Evolutionary conservation across 2,113 vertebrate species (phyloP).

Genomic region (Caranx melampygus): DNA sequence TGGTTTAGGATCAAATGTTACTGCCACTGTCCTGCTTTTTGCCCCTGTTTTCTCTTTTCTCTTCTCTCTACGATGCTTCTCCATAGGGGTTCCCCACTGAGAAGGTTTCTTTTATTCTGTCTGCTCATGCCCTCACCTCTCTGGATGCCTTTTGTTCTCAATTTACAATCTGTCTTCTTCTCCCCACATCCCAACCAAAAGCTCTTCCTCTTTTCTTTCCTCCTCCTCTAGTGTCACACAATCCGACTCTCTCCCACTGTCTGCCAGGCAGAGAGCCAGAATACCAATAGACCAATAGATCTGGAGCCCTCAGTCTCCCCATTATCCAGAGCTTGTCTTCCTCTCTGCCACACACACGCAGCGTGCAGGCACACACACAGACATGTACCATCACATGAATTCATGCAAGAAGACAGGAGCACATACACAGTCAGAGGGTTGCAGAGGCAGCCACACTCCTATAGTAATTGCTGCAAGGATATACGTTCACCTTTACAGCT

Average conservation of each 20-base stretch:
- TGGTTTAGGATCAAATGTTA: slow-evolving; percentile 20
- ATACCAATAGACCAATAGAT: slow-evolving; percentile 51
- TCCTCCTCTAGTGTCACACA: slow-evolving; percentile 28
- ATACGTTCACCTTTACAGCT: background rate
- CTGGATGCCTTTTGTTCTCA: slow-evolving; percentile 11
- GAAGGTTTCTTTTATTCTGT: background rate
- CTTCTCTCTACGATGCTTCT: background rate
- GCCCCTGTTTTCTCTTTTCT: background rate
- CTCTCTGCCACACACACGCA: slow-evolving; percentile 4
- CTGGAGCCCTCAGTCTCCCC: slow-evolving; percentile 18
- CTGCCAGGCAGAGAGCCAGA: slow-evolving; percentile 33
- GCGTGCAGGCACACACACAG: background rate
- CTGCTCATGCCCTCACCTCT: slow-evolving; percentile 7
- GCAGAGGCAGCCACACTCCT: background rate
- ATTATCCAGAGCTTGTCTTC: slow-evolving; percentile 36
- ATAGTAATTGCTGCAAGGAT: background rate
- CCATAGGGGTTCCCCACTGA: background rate
- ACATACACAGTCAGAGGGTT: background rate
- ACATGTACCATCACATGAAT: slow-evolving; percentile 21
- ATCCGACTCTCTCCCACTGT: slow-evolving; percentile 39
- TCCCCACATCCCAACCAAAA: background rate
- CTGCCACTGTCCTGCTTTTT: background rate
- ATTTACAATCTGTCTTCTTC: background rate
- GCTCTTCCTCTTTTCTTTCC: slow-evolving; percentile 21
- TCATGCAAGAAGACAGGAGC: background rate